These are phyloP conservation scores for Sinodicranocentrus sp. DNA, from an alignment of 2,888 invertebrate genomes.

Conservation along the genomic window DNA sequence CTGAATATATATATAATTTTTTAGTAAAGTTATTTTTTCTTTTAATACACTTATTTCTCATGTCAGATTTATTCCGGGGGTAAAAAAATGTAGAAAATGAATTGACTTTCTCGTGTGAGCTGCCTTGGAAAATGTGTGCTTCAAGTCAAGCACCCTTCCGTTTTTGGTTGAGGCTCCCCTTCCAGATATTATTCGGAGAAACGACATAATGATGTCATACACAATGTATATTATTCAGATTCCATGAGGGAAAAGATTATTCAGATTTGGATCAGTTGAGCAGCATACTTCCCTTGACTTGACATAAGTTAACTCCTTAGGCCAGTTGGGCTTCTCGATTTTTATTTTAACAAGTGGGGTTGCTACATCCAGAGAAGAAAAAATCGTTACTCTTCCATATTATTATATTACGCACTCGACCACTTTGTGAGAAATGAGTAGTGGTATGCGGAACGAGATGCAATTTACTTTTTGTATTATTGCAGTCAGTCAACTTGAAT, in stretches of 20 bases:
- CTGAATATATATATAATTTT: neutral
- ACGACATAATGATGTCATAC: conserved; percentile 58
- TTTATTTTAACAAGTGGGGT: no score
- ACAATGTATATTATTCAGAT: conserved; percentile 52
- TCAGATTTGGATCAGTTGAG: conserved; percentile 63
- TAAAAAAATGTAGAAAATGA: conserved; percentile 27
- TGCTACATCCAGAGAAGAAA: no score
- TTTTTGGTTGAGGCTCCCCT: conserved; percentile 37
- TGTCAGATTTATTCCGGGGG: conserved; percentile 42
- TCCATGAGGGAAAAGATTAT: conserved; percentile 46
- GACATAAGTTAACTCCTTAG: conserved; percentile 21
- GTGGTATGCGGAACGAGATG: no score
- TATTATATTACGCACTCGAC: no score
- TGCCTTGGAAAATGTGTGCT: no score
- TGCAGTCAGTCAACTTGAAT: conserved; percentile 16
- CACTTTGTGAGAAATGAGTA: no score
- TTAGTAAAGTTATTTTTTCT: neutral
- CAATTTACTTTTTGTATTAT: neutral
- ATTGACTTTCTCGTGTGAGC: conserved; percentile 33
- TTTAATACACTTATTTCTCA: conserved; percentile 48
- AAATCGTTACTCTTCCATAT: no score
- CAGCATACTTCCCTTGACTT: conserved; percentile 15
- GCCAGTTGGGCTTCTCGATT: no score
- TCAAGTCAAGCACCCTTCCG: conserved; percentile 42
- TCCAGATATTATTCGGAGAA: conserved; percentile 28